Percentiles rank a stretch among this genome's conserved stretches.
phyloP scores from a whole-genome alignment of 1,140 invertebrate genomes.

The Asbolus verrucosus region DNA sequence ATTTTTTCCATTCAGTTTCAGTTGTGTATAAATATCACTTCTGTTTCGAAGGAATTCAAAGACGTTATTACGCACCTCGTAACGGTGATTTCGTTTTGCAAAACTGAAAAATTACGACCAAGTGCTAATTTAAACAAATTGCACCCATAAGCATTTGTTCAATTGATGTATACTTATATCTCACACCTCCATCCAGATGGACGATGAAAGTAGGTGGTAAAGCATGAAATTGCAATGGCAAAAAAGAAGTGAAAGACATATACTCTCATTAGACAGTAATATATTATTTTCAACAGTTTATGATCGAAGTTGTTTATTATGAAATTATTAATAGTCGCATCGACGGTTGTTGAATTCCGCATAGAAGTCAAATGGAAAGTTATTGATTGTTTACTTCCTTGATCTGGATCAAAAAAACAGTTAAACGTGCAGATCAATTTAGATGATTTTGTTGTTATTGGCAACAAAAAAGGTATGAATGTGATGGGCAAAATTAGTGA shows the following conservation, averaged over 20 bases:
- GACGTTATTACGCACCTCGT: too few species aligned
- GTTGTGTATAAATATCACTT: too few species aligned
- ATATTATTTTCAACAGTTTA: constrained; percentile 21
- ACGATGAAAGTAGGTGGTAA: constrained; percentile 23
- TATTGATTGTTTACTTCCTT: constrained; percentile 7
- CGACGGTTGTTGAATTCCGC: constrained; percentile 8
- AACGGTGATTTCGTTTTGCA: too few species aligned
- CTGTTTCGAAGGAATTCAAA: too few species aligned
- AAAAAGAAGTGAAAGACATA: constrained; percentile 36
- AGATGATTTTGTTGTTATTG: not conserved
- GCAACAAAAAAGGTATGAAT: not conserved
- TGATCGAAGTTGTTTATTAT: not conserved
- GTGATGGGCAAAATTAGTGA: too few species aligned
- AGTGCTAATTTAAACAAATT: too few species aligned
- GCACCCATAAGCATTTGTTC: not conserved
- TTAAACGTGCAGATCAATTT: too few species aligned
- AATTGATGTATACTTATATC: constrained; percentile 3
- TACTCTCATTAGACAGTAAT: constrained; percentile 15
- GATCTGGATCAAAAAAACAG: not conserved
- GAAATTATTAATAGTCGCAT: constrained; percentile 3
- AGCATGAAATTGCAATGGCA: constrained; percentile 17
- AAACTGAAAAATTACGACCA: too few species aligned
- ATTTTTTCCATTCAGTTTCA: too few species aligned
- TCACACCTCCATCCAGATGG: constrained; percentile 11
- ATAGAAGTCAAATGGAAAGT: constrained; percentile 9